These are phyloP conservation scores for Psilopsiagon aymara DNA, from an alignment of 2,113 vertebrate species.

Conservation along the genomic window DNA sequence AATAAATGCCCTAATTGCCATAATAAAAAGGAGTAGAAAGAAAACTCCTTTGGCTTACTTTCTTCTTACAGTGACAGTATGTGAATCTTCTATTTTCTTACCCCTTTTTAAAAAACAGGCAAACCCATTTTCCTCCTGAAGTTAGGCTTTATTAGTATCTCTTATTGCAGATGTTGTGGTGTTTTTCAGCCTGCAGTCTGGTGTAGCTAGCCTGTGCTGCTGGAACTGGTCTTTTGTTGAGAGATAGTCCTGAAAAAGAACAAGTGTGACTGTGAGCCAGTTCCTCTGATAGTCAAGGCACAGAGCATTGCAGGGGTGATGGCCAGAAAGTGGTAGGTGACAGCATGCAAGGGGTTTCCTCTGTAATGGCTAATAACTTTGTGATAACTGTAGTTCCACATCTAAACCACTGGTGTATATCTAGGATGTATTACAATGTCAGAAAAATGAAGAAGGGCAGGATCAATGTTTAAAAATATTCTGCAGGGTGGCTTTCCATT, in stretches of 20 bases:
- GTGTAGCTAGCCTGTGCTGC: background rate
- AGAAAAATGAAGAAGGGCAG: background rate
- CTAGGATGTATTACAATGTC: background rate
- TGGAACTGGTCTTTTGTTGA: background rate
- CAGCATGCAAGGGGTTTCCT: background rate
- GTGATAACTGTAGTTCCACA: background rate
- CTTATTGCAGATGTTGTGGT: background rate
- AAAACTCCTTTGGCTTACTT: background rate
- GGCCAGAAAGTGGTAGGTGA: background rate
- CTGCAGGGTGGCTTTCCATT: background rate
- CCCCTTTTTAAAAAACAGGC: background rate
- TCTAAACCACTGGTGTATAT: background rate
- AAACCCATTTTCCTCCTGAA: background rate
- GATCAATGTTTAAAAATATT: background rate
- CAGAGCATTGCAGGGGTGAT: background rate
- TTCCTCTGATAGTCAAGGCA: background rate
- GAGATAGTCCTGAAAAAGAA: background rate
- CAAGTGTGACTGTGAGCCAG: background rate
- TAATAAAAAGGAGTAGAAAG: background rate
- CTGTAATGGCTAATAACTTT: background rate
- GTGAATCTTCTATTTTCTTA: background rate
- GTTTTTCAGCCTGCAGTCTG: background rate
- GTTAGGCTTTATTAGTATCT: background rate
- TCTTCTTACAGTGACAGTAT: background rate
- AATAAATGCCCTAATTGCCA: background rate